Evolutionary conservation across 2,888 invertebrate species (phyloP).

Genomic region (Hirtodrosophila duncani): DNA sequence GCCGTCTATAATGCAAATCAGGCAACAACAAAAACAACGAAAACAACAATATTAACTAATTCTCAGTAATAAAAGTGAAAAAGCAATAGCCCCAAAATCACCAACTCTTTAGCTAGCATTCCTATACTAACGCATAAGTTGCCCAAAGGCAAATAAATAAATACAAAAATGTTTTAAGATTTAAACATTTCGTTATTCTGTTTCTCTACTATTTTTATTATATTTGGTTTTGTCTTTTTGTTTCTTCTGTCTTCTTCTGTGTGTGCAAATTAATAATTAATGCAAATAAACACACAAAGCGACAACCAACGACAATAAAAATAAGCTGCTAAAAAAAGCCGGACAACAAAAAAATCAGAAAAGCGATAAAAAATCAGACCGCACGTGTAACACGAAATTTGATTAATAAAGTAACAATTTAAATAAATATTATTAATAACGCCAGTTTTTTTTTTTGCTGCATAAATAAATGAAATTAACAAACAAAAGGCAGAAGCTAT

Average conservation of each 20-base stretch:
- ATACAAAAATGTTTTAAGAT: conserved; percentile 63
- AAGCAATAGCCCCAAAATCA: conserved; percentile 1
- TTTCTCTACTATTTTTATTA: conserved; percentile 1
- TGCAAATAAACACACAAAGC: conserved; percentile 59
- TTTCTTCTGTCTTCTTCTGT: conserved; percentile 7
- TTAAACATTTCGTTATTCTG: conserved; percentile 54
- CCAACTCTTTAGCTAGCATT: conserved; percentile 10
- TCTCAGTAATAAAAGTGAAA: conserved; percentile 51
- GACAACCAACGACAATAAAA: conserved; percentile 37
- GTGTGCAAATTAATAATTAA: conserved; percentile 68
- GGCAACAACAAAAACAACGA: conserved; percentile 17
- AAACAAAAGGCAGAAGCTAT: too few relatives aligned
- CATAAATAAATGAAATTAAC: too few relatives aligned
- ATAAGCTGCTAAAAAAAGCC: conserved; percentile 46
- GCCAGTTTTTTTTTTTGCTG: too few relatives aligned
- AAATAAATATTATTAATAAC: conserved; percentile 58
- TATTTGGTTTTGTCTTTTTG: background rate
- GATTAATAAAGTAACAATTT: conserved; percentile 56
- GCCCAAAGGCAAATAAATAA: conserved; percentile 47
- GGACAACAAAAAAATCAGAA: conserved; percentile 38
- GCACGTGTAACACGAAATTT: conserved; percentile 65
- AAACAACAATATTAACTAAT: conserved; percentile 47
- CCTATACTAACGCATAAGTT: conserved; percentile 4
- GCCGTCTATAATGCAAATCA: conserved; percentile 52
- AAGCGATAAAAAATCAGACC: conserved; percentile 60